A percentile compares a stretch with the other conserved stretches of the same genome.
Conservation (phyloP, 1,140 invertebrate genomes). For the Heterodera carotae region DNA sequence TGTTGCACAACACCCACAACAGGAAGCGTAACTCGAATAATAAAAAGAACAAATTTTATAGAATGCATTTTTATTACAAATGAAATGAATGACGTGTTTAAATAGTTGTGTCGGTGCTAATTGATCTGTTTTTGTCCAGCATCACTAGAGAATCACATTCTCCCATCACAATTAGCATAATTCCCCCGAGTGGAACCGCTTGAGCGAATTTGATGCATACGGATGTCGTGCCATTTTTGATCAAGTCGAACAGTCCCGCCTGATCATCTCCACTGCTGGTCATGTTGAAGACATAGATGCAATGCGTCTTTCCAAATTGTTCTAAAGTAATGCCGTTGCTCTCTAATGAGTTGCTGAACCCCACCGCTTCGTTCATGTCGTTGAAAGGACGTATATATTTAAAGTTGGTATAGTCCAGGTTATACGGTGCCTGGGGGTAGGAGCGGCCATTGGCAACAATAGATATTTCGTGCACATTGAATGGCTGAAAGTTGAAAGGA, state of each 20-base stretch:
- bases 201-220: constrained; percentile 29
- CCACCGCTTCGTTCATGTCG: constrained; percentile 28
- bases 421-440: constrained; percentile 20
- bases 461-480: constrained; percentile 30
- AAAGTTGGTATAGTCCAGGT: constrained; percentile 15
- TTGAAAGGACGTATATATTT: constrained; percentile 30
- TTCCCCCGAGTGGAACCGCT: constrained; percentile 17
- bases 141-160: constrained; percentile 8
- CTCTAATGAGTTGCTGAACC: constrained; percentile 25
- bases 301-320: not conserved
- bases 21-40: too few species aligned
- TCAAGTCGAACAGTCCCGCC: constrained; percentile 18
- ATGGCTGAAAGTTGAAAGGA: constrained; percentile 35
- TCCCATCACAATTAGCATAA: constrained; percentile 27
- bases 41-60: not conserved
- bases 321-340: constrained; percentile 26
- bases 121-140: constrained; percentile 1
- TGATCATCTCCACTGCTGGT: constrained; percentile 28
- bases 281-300: constrained; percentile 26
- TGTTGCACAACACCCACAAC: too few species aligned
- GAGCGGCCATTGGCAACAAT: not conserved
- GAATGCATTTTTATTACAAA: constrained; percentile 17
- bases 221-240: constrained; percentile 28
- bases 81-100: not conserved
- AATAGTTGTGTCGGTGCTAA: constrained; percentile 5